Conservation (phyloP, 2,888 invertebrate species). For the Watsonalla binaria region DNA sequence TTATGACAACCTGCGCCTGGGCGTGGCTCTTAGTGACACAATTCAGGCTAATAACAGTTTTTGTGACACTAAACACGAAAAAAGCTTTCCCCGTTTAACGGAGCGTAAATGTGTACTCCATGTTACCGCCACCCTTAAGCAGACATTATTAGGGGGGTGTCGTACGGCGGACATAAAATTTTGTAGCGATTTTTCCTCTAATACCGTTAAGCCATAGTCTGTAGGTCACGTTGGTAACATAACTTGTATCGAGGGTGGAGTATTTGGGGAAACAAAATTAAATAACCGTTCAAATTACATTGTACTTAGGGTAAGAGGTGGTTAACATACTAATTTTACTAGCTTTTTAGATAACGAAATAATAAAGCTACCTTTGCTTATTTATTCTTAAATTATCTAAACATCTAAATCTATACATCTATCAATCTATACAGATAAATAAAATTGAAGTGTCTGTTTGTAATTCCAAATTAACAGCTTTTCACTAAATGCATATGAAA, state of each 20-base stretch:
- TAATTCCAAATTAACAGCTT: too few species aligned
- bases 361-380: too few species aligned
- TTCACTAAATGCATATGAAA: too few species aligned
- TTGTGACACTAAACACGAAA: conserved; percentile 79
- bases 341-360: too few species aligned
- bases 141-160: conserved; percentile 77
- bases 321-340: too few species aligned
- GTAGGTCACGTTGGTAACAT: conserved; percentile 64
- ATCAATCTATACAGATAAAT: too few species aligned
- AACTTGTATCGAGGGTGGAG: conserved; percentile 44
- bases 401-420: too few species aligned
- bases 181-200: conserved; percentile 72
- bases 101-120: conserved; percentile 77
- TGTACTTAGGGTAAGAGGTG: not conserved
- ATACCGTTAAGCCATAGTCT: conserved; percentile 56
- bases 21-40: conserved; percentile 52
- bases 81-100: conserved; percentile 77
- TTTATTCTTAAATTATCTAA: too few species aligned
- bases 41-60: conserved; percentile 77
- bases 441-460: too few species aligned
- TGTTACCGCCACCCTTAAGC: conserved; percentile 75
- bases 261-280: conserved; percentile 27
- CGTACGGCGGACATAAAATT: conserved; percentile 67
- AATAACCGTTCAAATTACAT: not conserved
- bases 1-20: conserved; percentile 26